phyloP scores from a whole-genome alignment of 1,140 invertebrate genomes.

The Metaphire vulgaris region DNA sequence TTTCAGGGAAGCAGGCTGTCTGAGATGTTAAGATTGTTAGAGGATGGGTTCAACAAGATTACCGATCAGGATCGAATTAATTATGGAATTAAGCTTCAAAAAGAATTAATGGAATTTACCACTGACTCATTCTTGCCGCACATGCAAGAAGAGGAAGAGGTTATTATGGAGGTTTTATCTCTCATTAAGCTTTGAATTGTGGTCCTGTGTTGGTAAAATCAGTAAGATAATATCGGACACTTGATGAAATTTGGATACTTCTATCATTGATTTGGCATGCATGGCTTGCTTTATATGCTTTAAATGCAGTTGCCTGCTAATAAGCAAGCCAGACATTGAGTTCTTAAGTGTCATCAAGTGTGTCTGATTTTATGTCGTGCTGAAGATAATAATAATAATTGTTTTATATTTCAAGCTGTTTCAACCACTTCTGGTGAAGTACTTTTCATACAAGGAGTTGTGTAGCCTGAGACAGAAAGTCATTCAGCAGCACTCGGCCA shows the following conservation, averaged over 20 bases:
- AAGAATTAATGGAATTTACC: conserved; percentile 53
- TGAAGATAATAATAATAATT: too few species aligned
- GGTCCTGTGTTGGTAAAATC: too few species aligned
- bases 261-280: too few species aligned
- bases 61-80: conserved; percentile 47
- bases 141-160: conserved; percentile 58
- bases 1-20: conserved; percentile 50
- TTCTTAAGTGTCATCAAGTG: too few species aligned
- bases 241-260: too few species aligned
- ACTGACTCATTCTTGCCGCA: conserved; percentile 54
- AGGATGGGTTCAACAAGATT: conserved; percentile 49
- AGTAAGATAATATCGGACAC: too few species aligned
- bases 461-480: conserved; percentile 53
- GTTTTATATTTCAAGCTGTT: conserved; percentile 48
- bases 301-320: too few species aligned
- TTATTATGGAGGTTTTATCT: too few species aligned
- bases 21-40: conserved; percentile 52
- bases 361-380: too few species aligned
- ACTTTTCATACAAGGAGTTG: conserved; percentile 57
- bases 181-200: too few species aligned
- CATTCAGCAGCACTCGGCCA: conserved; percentile 51
- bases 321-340: too few species aligned
- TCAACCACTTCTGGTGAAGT: conserved; percentile 55
- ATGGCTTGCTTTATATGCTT: too few species aligned
- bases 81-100: conserved; percentile 50